A percentile compares a stretch with the other conserved stretches of the same genome.
phyloP scores from a whole-genome alignment of 2,888 invertebrate species.

The Drosophila merina region DNA sequence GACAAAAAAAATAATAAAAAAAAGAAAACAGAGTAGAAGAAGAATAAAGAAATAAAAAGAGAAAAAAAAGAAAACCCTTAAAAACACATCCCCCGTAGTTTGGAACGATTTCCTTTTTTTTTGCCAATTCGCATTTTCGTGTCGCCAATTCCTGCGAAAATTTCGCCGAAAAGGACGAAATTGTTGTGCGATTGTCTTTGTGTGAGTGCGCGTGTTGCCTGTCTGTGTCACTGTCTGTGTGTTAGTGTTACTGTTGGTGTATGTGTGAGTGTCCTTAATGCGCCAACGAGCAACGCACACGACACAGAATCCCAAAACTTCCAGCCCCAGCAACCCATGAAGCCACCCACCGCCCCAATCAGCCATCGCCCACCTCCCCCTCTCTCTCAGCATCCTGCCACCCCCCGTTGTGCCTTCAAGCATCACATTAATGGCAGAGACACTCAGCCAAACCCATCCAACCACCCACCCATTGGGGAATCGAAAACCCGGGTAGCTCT shows the following conservation, averaged over 20 bases:
- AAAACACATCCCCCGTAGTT: not conserved
- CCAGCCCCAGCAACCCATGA: conserved; percentile 15
- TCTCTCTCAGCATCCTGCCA: not conserved
- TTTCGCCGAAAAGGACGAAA: conserved; percentile 70
- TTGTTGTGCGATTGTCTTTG: conserved; percentile 46
- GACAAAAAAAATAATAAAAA: conserved; percentile 1
- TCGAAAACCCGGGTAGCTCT: conserved; percentile 30
- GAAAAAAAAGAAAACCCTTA: not conserved
- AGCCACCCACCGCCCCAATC: not conserved
- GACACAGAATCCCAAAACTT: conserved; percentile 64
- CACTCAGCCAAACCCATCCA: conserved; percentile 27
- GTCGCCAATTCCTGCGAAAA: conserved; percentile 70
- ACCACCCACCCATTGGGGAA: conserved; percentile 23
- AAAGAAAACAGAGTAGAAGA: not conserved
- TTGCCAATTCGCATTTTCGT: conserved; percentile 53
- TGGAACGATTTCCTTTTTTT: conserved; percentile 23
- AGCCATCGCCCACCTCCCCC: conserved; percentile 7
- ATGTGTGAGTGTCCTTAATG: conserved; percentile 53
- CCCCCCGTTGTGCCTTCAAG: conserved; percentile 51
- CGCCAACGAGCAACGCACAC: conserved; percentile 65
- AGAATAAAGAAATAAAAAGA: not conserved
- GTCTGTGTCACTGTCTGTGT: conserved; percentile 4
- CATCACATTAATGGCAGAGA: conserved; percentile 67
- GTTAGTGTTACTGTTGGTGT: conserved; percentile 5
- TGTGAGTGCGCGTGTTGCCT: conserved; percentile 17